Base-by-base conservation (phyloP, 2,113 vertebrate genomes). In the Aplodontia rufa region DNA sequence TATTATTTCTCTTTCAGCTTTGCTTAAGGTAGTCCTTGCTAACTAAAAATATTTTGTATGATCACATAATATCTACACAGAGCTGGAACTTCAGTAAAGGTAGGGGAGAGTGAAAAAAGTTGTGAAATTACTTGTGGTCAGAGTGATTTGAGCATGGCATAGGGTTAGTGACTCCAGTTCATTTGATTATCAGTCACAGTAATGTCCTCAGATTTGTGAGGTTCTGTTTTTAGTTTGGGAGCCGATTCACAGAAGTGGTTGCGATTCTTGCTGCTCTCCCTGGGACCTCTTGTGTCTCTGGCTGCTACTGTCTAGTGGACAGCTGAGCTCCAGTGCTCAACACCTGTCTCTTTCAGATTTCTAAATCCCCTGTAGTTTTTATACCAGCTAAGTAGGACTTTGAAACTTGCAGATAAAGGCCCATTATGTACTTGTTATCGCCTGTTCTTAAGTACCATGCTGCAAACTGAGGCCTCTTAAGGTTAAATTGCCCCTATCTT, bases 341-440 rank as follows among this genome's bases (percentile, higher is more conserved):
- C 35, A 88, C 69, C 32, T 71, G 9, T 86, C 47, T 12, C 64
- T 80, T 85, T 45, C 37, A 55, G 37, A 14, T 89, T 91, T 89
- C 71, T 94, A 8, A 94, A 74, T 32, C 75, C 55, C 55, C 40
- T 83, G 45, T 2, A 74, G 47, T 89, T 96, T 93, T 81, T 76
- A 66, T 89, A 83, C 35, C 35, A 82, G 66, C 28, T 58, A 10
- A 17, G 22, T 68, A 76, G 60, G 69, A 93, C 90, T 94, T 94
- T 85, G 87, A 75, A 93, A 78, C 47, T 81, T 96, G 60, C 51
- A 93, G 93, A 53, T 85, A 85, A 91, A 93, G n/a, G 16, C 30
- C 64, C 32, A 79, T 86, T 96, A 62, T 94, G 62, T 94, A 53
- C 86, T 93, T 78, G 19, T 85, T 86, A 84, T 51, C 37, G 1